Conservation (phyloP, 2,888 invertebrate genomes). For the Thera obeliscata region DNA sequence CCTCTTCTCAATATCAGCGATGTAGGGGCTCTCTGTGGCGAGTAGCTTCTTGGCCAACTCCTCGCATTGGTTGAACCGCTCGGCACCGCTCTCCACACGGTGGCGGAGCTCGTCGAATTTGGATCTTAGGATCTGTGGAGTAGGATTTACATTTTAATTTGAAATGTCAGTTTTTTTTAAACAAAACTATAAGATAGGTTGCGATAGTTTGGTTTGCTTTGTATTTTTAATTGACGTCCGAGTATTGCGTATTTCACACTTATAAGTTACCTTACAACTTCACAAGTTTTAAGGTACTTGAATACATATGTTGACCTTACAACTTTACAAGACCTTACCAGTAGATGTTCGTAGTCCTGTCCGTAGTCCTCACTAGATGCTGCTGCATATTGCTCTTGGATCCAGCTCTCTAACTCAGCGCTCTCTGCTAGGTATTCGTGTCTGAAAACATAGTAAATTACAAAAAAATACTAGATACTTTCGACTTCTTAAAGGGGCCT, state of each 20-base stretch:
- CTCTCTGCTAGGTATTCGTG: slow-evolving; percentile 97
- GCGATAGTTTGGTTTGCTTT: no score
- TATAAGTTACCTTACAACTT: no score
- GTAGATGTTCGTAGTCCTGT: slow-evolving; percentile 95
- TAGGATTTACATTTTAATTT: slow-evolving; percentile 2
- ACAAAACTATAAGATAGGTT: no score
- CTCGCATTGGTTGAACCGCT: slow-evolving; percentile 95
- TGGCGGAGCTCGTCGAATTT: slow-evolving; percentile 97
- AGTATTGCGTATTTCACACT: no score
- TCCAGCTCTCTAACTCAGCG: slow-evolving; percentile 95
- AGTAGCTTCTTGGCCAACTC: slow-evolving; percentile 94
- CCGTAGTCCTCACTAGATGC: slow-evolving; percentile 97
- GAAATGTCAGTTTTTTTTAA: no score
- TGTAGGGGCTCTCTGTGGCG: slow-evolving; percentile 93
- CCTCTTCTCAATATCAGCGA: slow-evolving; percentile 92
- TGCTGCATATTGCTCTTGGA: slow-evolving; percentile 94
- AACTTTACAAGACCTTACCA: slow-evolving; percentile 72
- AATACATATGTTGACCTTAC: background rate
- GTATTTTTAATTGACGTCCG: no score
- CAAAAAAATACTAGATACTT: no score
- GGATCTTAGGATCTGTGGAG: slow-evolving; percentile 88
- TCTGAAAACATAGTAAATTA: no score
- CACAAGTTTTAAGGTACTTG: no score
- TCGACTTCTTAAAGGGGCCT: no score
- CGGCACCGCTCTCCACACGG: slow-evolving; percentile 94